Percentiles rank a stretch among this genome's conserved stretches.
Evolutionary conservation across 2,888 invertebrate species (phyloP).

Genomic region (Erebia ligea): DNA sequence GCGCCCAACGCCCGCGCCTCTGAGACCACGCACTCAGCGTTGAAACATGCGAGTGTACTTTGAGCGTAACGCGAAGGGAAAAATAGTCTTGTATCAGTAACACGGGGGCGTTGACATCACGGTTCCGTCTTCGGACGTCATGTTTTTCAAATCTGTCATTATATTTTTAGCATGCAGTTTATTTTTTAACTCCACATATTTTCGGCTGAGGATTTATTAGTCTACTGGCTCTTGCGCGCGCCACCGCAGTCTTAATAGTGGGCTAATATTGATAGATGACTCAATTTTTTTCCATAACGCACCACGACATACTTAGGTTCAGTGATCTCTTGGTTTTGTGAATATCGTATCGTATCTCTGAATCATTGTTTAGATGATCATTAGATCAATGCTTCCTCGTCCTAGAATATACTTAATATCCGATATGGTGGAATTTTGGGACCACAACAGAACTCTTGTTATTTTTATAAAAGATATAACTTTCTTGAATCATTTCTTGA

Average conservation of each 20-base stretch:
- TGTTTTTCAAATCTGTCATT: conserved; percentile 8
- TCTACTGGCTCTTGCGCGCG: conserved; percentile 4
- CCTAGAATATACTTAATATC: too few species aligned
- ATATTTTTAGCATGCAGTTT: conserved; percentile 24
- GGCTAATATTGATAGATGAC: not conserved
- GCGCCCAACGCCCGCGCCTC: not conserved
- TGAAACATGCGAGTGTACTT: not conserved
- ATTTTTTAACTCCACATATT: conserved; percentile 24
- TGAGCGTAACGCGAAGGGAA: not conserved
- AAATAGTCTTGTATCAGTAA: conserved; percentile 4
- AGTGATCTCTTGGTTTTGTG: not conserved
- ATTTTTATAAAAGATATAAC: too few species aligned
- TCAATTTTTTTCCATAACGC: not conserved
- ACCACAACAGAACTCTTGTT: too few species aligned
- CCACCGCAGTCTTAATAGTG: conserved; percentile 7
- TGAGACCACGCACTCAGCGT: not conserved
- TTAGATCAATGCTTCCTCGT: too few species aligned
- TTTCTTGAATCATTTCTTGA: too few species aligned
- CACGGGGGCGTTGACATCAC: conserved; percentile 26
- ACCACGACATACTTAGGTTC: not conserved
- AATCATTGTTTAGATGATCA: too few species aligned
- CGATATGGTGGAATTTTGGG: too few species aligned
- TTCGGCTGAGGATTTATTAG: conserved; percentile 14
- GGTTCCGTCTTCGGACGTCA: conserved; percentile 20
- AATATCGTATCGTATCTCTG: too few species aligned